A percentile compares a stretch with the other conserved stretches of the same genome.
Conservation (phyloP, 1,140 invertebrate genomes). For the Panagrolaimus sp. region DNA sequence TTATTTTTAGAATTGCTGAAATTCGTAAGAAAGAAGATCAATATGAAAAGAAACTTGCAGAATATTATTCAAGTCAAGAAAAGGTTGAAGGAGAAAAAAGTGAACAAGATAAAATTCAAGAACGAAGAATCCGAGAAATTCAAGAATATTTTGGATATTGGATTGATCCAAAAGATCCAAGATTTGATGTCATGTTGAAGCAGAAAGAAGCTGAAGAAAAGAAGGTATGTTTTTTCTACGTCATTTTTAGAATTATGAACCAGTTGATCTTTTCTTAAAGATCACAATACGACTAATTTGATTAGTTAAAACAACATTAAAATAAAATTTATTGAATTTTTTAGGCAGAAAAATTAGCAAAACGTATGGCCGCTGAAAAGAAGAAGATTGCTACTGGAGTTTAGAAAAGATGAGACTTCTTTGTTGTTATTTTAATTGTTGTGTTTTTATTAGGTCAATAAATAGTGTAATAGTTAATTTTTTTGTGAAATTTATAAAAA, state of each 20-base stretch:
- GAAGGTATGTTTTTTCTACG: constrained; percentile 33
- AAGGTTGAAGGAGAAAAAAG: constrained; percentile 48
- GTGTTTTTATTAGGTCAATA: constrained; percentile 15
- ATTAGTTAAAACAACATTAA: constrained; percentile 13
- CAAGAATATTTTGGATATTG: constrained; percentile 61
- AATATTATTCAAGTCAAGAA: constrained; percentile 33
- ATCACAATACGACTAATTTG: neutral
- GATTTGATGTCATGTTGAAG: constrained; percentile 58
- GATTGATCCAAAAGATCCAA: constrained; percentile 60
- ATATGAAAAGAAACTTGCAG: constrained; percentile 48
- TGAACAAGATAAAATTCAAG: constrained; percentile 45
- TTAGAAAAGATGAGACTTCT: neutral
- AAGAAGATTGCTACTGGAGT: constrained; percentile 38
- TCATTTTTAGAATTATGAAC: too few species aligned
- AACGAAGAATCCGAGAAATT: constrained; percentile 58
- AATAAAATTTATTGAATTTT: constrained; percentile 7
- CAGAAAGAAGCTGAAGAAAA: constrained; percentile 59
- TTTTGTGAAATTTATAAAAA: neutral
- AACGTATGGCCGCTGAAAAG: constrained; percentile 25
- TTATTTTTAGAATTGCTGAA: constrained; percentile 45
- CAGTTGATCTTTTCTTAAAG: too few species aligned
- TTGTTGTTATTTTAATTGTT: constrained; percentile 19
- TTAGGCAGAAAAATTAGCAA: constrained; percentile 42
- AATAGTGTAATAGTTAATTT: neutral
- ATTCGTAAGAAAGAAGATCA: constrained; percentile 52